Conservation (phyloP, 2,113 vertebrate species). For the Tympanuchus pallidicinctus region DNA sequence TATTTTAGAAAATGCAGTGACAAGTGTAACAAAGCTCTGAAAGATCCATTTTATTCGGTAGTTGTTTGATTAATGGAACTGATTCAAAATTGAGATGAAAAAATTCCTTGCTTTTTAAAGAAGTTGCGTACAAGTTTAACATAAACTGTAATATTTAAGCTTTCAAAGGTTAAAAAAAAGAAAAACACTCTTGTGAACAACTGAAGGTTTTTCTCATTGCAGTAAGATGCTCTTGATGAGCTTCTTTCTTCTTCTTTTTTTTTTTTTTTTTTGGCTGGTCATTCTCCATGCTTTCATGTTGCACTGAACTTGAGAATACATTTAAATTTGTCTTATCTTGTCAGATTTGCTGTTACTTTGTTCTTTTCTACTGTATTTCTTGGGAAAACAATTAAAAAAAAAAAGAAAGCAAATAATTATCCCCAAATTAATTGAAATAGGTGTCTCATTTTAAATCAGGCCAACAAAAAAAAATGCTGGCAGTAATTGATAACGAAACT, state of each 20-base stretch:
- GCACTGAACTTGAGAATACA: slow-evolving; percentile 7
- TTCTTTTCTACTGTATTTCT: not conserved
- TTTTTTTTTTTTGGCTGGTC: not conserved
- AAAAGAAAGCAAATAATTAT: no score
- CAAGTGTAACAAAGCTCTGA: not conserved
- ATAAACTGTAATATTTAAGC: not conserved
- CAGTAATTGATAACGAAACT: not conserved
- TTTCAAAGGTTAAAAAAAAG: not conserved
- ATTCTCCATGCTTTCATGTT: not conserved
- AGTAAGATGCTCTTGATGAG: not conserved
- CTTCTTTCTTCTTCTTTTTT: not conserved
- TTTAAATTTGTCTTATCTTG: not conserved
- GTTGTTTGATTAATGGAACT: slow-evolving; percentile 7
- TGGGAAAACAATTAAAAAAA: not conserved
- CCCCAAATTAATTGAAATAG: not conserved
- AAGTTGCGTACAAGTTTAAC: not conserved
- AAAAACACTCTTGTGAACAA: not conserved
- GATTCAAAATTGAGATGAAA: not conserved
- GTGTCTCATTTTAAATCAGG: not conserved
- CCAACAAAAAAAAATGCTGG: not conserved
- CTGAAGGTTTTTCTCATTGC: not conserved
- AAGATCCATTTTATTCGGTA: not conserved
- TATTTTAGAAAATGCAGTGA: not conserved
- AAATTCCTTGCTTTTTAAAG: not conserved
- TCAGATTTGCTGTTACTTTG: not conserved